A percentile compares a stretch with the other conserved stretches of the same genome.
Evolutionary conservation across 2,888 invertebrate genomes (phyloP).

Genomic region (Scrobipalpa costella): DNA sequence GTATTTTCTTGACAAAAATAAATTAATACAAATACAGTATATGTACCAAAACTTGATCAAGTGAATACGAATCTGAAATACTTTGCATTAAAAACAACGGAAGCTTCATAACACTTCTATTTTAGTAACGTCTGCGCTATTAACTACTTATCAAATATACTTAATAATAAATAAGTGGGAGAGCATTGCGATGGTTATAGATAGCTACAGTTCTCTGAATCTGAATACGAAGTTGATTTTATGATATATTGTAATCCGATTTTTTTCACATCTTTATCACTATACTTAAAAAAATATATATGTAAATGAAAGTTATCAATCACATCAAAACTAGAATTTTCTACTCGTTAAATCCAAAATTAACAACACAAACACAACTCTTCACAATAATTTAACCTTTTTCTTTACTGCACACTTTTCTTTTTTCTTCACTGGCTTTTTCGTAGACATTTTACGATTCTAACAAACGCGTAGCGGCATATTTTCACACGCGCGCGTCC

Average conservation of each 20-base stretch:
- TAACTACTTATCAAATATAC: no score
- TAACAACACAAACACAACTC: background rate
- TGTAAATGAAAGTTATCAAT: background rate
- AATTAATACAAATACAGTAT: no score
- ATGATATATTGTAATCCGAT: background rate
- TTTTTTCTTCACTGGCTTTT: conserved; percentile 49
- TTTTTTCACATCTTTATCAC: background rate
- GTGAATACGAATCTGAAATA: no score
- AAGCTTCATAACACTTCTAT: no score
- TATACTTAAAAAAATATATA: background rate
- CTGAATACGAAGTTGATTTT: no score
- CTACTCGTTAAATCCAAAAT: background rate
- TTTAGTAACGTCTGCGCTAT: no score
- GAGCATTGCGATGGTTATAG: no score
- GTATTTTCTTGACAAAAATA: no score
- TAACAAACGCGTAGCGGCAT: conserved; percentile 49
- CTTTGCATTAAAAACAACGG: no score
- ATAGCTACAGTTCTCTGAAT: no score
- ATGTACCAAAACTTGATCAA: no score
- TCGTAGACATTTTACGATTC: conserved; percentile 31
- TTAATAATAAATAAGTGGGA: no score
- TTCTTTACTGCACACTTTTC: conserved; percentile 54
- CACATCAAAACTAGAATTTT: background rate
- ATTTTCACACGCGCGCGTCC: conserved; percentile 51
- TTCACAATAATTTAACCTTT: conserved; percentile 41